Evolutionary conservation across 2,888 invertebrate species (phyloP).

Genomic region (Amitus sp.): DNA sequence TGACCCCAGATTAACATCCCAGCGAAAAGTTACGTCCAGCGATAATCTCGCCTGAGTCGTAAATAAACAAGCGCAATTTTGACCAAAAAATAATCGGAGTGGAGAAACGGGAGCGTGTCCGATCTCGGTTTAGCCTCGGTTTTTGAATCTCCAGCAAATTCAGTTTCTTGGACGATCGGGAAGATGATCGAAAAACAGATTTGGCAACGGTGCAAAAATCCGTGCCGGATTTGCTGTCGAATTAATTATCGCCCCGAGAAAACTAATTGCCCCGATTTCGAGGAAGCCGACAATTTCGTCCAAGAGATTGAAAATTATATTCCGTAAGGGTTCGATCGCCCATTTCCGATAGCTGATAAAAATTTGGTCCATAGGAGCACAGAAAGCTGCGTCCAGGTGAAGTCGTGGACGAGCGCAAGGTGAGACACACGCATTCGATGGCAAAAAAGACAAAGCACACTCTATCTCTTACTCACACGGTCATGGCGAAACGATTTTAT

Average conservation of each 20-base stretch:
- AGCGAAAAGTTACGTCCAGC: constrained; percentile 24
- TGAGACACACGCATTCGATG: constrained; percentile 65
- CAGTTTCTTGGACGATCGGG: neutral
- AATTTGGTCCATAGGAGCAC: constrained; percentile 76
- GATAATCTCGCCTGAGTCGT: neutral
- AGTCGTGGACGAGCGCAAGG: constrained; percentile 94
- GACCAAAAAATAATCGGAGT: no score
- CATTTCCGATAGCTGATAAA: constrained; percentile 55
- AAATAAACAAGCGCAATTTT: no score
- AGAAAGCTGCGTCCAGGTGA: constrained; percentile 94
- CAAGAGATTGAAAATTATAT: neutral
- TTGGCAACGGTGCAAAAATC: constrained; percentile 26
- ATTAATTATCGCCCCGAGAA: constrained; percentile 40
- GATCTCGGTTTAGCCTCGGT: no score
- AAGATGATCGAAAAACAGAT: constrained; percentile 5
- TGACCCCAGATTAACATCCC: constrained; percentile 29
- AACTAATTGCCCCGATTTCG: constrained; percentile 27
- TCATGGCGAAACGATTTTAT: constrained; percentile 15
- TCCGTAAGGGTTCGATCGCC: constrained; percentile 1
- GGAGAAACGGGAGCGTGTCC: no score
- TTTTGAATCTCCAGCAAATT: neutral
- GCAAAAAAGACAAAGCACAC: constrained; percentile 45
- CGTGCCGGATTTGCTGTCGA: constrained; percentile 25
- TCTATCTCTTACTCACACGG: constrained; percentile 48
- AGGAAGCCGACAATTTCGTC: constrained; percentile 2